A percentile compares a stretch with the other conserved stretches of the same genome.
Conservation (phyloP, 2,888 invertebrate genomes). For the Drosophila macrospina region DNA sequence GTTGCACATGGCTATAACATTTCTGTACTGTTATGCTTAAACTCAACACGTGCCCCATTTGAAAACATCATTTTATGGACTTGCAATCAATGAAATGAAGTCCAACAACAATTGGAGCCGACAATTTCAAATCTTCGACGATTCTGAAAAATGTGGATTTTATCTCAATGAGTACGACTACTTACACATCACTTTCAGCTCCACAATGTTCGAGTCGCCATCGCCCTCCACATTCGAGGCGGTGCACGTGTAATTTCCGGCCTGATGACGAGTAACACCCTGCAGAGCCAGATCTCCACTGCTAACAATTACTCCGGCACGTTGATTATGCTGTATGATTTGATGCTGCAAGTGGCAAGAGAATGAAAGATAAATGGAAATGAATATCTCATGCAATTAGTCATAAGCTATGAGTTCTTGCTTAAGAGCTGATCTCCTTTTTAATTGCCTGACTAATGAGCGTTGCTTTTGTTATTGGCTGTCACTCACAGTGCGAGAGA, state of each 20-base stretch:
- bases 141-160: conserved; percentile 5
- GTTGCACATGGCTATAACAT: conserved; percentile 42
- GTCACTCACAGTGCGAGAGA: conserved; percentile 14
- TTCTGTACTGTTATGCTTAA: conserved; percentile 35
- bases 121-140: conserved; percentile 24
- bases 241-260: conserved; percentile 94
- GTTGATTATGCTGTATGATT: conserved; percentile 93
- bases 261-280: conserved; percentile 91
- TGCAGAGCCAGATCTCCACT: conserved; percentile 93
- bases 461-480: conserved; percentile 14
- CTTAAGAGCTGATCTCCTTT: neutral
- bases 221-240: conserved; percentile 97
- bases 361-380: conserved; percentile 3
- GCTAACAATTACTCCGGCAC: conserved; percentile 94
- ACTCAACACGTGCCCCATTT: conserved; percentile 55
- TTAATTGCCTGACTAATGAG: conserved; percentile 26
- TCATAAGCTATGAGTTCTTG: neutral
- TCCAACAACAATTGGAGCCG: conserved; percentile 35
- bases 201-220: conserved; percentile 92
- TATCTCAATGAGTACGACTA: conserved; percentile 73
- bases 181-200: conserved; percentile 96
- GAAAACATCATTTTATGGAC: conserved; percentile 37
- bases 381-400: conserved; percentile 24
- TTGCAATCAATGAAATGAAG: conserved; percentile 54
- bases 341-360: conserved; percentile 88